Percentiles rank a stretch among this genome's conserved stretches.
These are phyloP conservation scores for Osmerus mordax DNA, from an alignment of 2,113 vertebrate genomes.

Conservation along the genomic window DNA sequence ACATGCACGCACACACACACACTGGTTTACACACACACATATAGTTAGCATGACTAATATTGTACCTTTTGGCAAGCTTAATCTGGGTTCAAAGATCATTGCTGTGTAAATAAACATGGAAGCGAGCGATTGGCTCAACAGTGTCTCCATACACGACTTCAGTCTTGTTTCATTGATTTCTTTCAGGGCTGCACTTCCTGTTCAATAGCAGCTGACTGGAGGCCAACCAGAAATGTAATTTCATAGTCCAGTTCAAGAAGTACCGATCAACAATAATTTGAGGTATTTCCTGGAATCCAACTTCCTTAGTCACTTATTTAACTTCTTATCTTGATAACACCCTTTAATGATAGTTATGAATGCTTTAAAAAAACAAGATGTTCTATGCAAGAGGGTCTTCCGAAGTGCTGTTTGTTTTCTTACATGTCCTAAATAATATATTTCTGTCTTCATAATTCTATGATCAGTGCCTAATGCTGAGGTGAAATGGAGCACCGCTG, in stretches of 20 bases:
- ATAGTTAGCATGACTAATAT: conserved; percentile 65
- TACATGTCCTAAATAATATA: conserved; percentile 21
- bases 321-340: too few species aligned
- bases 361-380: background rate
- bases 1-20: conserved; percentile 2
- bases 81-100: conserved; percentile 56
- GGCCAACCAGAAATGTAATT: background rate
- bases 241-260: too few species aligned
- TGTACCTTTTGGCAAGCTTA: conserved; percentile 55
- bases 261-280: too few species aligned
- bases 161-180: conserved; percentile 46
- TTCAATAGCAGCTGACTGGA: background rate
- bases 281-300: background rate
- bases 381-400: background rate
- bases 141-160: conserved; percentile 54
- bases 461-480: conserved; percentile 50
- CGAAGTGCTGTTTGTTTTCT: background rate
- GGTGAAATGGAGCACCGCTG: conserved; percentile 40
- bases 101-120: conserved; percentile 66
- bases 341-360: background rate
- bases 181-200: background rate
- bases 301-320: background rate
- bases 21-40: conserved; percentile 15
- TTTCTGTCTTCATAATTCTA: conserved; percentile 44
- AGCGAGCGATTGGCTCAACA: conserved; percentile 54